Conservation (phyloP, 1,140 invertebrate genomes). For the Nylanderia fulva region DNA sequence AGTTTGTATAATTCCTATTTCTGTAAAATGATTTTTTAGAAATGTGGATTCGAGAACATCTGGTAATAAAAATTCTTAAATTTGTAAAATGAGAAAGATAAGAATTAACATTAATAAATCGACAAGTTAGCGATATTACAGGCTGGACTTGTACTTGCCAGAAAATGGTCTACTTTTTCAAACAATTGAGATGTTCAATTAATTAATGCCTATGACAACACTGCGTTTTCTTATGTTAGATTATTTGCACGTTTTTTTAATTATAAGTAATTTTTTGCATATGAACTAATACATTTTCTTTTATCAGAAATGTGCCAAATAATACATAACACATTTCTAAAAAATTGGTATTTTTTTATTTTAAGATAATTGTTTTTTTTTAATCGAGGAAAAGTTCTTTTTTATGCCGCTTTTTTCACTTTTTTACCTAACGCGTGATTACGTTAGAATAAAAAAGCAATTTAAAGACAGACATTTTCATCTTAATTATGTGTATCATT, state of each 20-base stretch:
- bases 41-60: not conserved
- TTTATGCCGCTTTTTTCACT: too few species aligned
- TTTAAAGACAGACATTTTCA: too few species aligned
- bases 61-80: not conserved
- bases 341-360: too few species aligned
- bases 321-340: too few species aligned
- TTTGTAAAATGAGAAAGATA: not conserved
- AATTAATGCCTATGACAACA: not conserved
- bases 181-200: not conserved
- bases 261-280: not conserved
- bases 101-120: not conserved
- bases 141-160: not conserved
- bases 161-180: conserved; percentile 9
- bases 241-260: not conserved
- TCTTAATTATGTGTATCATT: too few species aligned
- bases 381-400: too few species aligned
- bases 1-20: not conserved
- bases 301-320: not conserved
- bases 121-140: not conserved
- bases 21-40: not conserved
- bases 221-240: not conserved
- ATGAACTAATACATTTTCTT: not conserved
- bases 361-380: too few species aligned
- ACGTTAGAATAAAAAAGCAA: too few species aligned
- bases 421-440: too few species aligned